Conservation (phyloP, 2,797 vertebrate species). For the Rallus crepitans region DNA sequence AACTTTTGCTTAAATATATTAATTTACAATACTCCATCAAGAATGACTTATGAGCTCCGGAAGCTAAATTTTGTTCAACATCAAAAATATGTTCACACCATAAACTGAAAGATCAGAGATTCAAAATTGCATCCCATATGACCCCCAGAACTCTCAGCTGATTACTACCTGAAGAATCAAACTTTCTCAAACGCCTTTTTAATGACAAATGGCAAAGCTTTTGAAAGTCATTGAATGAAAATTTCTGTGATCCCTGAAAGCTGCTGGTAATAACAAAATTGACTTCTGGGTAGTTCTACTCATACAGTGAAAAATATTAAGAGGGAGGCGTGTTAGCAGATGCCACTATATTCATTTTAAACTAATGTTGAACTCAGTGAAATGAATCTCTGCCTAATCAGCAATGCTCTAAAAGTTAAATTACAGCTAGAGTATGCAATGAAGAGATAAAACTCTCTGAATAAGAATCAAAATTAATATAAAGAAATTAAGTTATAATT, state of each 20-base stretch:
- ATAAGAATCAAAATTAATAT: conserved; percentile 58
- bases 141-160: background rate
- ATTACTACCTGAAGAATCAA: background rate
- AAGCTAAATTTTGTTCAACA: background rate
- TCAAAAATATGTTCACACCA: background rate
- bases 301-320: background rate
- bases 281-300: background rate
- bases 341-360: background rate
- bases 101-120: background rate
- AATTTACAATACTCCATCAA: background rate
- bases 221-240: background rate
- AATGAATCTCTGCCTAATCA: conserved; percentile 60
- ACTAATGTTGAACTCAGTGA: background rate
- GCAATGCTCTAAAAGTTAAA: conserved; percentile 41
- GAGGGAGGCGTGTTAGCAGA: background rate
- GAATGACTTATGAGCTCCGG: background rate
- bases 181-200: background rate
- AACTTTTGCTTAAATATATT: background rate
- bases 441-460: conserved; percentile 45
- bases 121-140: background rate
- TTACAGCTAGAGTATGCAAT: conserved; percentile 3
- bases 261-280: background rate
- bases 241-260: background rate
- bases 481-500: conserved; percentile 55
- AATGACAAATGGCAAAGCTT: background rate